A percentile compares a stretch with the other conserved stretches of the same genome.
Evolutionary conservation across 2,797 vertebrate genomes (phyloP).

Genomic region (Lycodopsis pacificus): DNA sequence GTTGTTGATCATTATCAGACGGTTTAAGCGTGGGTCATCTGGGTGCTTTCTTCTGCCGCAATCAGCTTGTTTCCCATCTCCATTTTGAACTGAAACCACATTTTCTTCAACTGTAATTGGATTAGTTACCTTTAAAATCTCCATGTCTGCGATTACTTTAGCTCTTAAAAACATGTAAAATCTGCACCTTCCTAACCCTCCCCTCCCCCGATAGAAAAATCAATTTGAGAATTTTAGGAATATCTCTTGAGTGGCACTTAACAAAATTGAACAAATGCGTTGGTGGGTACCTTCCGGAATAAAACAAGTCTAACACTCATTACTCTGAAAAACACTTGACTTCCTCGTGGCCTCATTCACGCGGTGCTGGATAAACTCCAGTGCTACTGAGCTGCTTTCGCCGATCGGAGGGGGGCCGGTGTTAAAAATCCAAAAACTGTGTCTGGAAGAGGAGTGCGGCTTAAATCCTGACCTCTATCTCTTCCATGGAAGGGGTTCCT

Average conservation of each 20-base stretch:
- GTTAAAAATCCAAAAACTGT: slow-evolving; percentile 1
- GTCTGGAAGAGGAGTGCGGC: slow-evolving; percentile 17
- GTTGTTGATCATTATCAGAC: slow-evolving; percentile 38
- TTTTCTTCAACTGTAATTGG: slow-evolving; percentile 49
- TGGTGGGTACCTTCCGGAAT: slow-evolving; percentile 51
- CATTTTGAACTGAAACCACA: slow-evolving; percentile 21
- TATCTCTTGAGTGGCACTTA: slow-evolving; percentile 66
- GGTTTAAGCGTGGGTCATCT: slow-evolving; percentile 18
- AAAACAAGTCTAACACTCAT: slow-evolving; percentile 58
- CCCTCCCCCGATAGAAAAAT: slow-evolving; percentile 4
- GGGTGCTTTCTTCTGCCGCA: slow-evolving; percentile 31
- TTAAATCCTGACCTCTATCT: slow-evolving; percentile 27
- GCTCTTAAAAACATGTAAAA: slow-evolving; percentile 51
- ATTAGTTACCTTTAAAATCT: slow-evolving; percentile 62
- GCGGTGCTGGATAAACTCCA: slow-evolving; percentile 50
- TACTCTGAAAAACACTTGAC: slow-evolving; percentile 68
- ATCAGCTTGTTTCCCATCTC: slow-evolving; percentile 39
- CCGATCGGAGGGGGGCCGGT: background rate
- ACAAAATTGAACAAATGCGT: slow-evolving; percentile 61
- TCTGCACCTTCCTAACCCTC: slow-evolving; percentile 33
- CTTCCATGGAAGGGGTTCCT: background rate
- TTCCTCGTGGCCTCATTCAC: slow-evolving; percentile 63
- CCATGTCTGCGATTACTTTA: slow-evolving; percentile 26
- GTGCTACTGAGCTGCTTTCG: slow-evolving; percentile 36
- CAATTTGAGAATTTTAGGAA: slow-evolving; percentile 45